Evolutionary conservation across 2,113 vertebrate species (phyloP).

Genomic region (Cyanistes caeruleus): DNA sequence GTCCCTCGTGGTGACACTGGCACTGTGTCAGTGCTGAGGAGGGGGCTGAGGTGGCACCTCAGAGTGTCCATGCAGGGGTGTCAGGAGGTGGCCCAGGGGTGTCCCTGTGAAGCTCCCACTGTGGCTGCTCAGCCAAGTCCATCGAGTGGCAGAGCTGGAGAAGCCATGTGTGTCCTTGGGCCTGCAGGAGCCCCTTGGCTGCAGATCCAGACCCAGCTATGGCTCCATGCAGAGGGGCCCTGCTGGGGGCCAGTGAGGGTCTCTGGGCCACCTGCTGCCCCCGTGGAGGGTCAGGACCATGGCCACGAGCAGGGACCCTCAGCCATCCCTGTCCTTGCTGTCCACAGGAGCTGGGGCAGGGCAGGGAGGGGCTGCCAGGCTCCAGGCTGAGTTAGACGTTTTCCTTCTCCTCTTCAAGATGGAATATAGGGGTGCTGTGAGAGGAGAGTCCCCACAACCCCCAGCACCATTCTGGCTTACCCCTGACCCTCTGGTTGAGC

Average conservation of each 20-base stretch:
- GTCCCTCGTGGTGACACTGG: not conserved
- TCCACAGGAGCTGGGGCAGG: not conserved
- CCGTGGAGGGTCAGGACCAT: fast-evolving
- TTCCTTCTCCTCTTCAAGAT: not conserved
- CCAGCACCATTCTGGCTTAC: not conserved
- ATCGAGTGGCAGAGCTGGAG: fast-evolving
- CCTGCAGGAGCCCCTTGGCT: not conserved
- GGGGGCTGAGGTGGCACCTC: not conserved
- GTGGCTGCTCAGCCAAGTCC: not conserved
- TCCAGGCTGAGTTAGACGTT: not conserved
- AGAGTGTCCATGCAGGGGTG: fast-evolving
- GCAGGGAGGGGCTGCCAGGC: not conserved
- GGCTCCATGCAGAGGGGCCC: not conserved
- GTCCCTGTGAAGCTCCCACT: not conserved
- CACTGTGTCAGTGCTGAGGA: not conserved
- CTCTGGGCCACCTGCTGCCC: not conserved
- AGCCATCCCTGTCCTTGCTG: fast-evolving
- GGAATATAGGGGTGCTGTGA: fast-evolving
- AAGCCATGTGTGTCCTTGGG: fast-evolving
- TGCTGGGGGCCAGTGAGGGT: not conserved
- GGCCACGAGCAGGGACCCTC: not conserved
- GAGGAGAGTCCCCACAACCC: not conserved
- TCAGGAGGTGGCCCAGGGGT: fast-evolving
- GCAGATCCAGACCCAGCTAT: not conserved
- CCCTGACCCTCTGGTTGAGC: not conserved